Conservation (phyloP, 1,140 invertebrate genomes). For the Polypedilum pembai region DNA sequence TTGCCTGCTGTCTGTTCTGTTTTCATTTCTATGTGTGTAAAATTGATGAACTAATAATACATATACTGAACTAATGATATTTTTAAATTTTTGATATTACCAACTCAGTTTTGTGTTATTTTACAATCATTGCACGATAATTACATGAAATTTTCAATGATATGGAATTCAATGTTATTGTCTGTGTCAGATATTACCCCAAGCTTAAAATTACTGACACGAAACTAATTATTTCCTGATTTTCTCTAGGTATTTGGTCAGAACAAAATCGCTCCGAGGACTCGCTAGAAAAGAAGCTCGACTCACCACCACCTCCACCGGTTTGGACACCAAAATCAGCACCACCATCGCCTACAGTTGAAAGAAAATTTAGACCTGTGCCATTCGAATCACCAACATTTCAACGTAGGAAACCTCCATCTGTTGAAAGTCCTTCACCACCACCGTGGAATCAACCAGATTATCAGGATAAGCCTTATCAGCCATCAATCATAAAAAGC, state of each 20-base stretch:
- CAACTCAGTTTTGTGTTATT: no score
- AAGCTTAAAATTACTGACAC: no score
- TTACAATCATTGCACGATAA: no score
- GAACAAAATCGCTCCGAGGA: constrained; percentile 42
- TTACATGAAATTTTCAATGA: no score
- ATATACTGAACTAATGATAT: not conserved
- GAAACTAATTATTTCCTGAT: not conserved
- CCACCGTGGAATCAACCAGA: constrained; percentile 30
- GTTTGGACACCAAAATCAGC: constrained; percentile 67
- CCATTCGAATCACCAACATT: constrained; percentile 65
- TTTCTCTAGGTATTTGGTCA: constrained; percentile 46
- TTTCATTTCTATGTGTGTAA: not conserved
- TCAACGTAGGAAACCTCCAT: constrained; percentile 44
- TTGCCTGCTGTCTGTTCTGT: no score
- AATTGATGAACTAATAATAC: constrained; percentile 6
- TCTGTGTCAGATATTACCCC: no score
- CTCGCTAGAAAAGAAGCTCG: constrained; percentile 34
- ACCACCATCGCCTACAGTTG: constrained; percentile 53
- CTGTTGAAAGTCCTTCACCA: constrained; percentile 30
- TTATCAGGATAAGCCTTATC: constrained; percentile 5
- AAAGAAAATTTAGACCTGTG: constrained; percentile 68
- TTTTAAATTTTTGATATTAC: not conserved
- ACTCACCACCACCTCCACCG: constrained; percentile 52
- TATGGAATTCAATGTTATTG: no score
- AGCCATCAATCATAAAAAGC: constrained; percentile 3